phyloP scores from a whole-genome alignment of 2,888 invertebrate genomes.

The Dolichopus griseipennis region DNA sequence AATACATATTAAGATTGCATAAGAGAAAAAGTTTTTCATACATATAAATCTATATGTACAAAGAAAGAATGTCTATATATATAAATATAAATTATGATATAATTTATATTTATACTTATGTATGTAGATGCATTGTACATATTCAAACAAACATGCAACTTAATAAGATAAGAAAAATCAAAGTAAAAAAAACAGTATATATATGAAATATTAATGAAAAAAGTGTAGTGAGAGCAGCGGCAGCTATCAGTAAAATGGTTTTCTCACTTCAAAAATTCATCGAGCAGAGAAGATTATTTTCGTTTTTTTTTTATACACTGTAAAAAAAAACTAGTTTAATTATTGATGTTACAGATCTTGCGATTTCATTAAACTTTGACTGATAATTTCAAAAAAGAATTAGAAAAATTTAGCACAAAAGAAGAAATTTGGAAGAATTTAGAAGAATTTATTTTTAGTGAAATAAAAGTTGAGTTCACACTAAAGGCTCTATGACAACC shows the following conservation, averaged over 20 bases:
- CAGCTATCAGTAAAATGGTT: slow-evolving; percentile 6
- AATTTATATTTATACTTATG: background rate
- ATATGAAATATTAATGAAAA: background rate
- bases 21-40: background rate
- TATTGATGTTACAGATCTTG: too few species aligned
- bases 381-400: too few species aligned
- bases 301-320: background rate
- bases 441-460: too few species aligned
- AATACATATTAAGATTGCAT: background rate
- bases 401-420: too few species aligned
- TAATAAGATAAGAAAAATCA: background rate
- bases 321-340: too few species aligned
- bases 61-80: background rate
- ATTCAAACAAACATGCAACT: background rate
- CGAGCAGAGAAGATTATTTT: slow-evolving; percentile 1
- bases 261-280: background rate
- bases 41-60: background rate
- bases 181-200: background rate
- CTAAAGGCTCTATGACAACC: too few species aligned
- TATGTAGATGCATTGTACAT: background rate
- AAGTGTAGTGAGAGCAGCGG: background rate
- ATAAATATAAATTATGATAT: background rate
- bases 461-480: too few species aligned
- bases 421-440: too few species aligned
- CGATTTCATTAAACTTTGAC: too few species aligned